A percentile compares a stretch with the other conserved stretches of the same genome.
phyloP scores from a whole-genome alignment of 1,140 invertebrate species.

The Plutomurus gul region DNA sequence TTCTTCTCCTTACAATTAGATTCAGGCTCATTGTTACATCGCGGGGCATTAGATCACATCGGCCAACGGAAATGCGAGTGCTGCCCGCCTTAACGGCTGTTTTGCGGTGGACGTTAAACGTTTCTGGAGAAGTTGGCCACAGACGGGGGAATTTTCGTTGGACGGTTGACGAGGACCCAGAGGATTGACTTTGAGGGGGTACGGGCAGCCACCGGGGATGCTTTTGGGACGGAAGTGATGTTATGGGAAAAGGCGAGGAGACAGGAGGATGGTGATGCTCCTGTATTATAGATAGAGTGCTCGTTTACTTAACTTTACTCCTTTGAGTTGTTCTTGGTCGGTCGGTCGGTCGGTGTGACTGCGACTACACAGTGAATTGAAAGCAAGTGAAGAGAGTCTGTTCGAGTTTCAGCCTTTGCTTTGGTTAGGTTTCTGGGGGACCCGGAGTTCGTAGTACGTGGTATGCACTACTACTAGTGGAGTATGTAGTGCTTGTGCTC shows the following conservation, averaged over 20 bases:
- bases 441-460: neutral
- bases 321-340: neutral
- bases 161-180: too few species aligned
- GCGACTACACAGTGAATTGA: neutral
- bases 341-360: neutral
- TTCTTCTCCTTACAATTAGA: neutral
- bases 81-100: too few species aligned
- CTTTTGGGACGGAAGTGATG: neutral
- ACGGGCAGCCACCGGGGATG: neutral
- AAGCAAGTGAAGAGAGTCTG: neutral
- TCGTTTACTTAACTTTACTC: constrained; percentile 27
- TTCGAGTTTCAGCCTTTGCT: neutral
- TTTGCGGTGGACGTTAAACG: too few species aligned
- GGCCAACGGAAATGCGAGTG: neutral
- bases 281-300: neutral
- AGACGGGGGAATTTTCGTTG: too few species aligned
- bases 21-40: too few species aligned
- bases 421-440: neutral
- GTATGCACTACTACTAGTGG: neutral
- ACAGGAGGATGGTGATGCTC: neutral
- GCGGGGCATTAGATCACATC: neutral
- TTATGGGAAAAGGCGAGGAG: neutral
- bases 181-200: too few species aligned
- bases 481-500: neutral
- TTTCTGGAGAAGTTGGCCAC: too few species aligned